Conservation (phyloP, 30 jellyfish, hydroid and myxozoan genomes). For the Turritopsis rubra region DNA sequence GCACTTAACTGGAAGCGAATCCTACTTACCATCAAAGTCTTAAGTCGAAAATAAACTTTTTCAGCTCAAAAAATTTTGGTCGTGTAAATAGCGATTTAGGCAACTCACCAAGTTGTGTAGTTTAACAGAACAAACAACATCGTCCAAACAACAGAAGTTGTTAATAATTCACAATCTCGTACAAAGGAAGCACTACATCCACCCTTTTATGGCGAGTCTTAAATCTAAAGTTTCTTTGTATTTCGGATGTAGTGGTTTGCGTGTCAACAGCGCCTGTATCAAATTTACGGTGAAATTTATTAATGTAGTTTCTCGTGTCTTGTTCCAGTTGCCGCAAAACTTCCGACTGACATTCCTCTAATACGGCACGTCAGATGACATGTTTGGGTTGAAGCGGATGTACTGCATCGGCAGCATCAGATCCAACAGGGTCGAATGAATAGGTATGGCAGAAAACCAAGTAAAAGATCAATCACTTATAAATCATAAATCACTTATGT, state of each 20-base stretch:
- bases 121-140: no score
- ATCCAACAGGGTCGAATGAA: constrained; percentile 49
- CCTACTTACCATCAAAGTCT: no score
- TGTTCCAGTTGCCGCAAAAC: constrained; percentile 44
- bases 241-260: constrained; percentile 25
- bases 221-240: constrained; percentile 25
- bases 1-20: no score
- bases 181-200: constrained; percentile 3
- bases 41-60: no score
- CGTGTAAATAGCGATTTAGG: no score
- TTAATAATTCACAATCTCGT: not conserved
- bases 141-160: not conserved
- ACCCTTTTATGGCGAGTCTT: constrained; percentile 31
- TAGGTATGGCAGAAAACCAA: constrained; percentile 48
- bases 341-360: constrained; percentile 64
- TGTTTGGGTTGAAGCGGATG: constrained; percentile 66
- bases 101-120: no score
- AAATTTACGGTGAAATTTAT: constrained; percentile 59
- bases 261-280: constrained; percentile 34
- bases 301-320: constrained; percentile 69
- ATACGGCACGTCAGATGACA: constrained; percentile 57
- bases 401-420: constrained; percentile 54
- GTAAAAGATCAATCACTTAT: constrained; percentile 65
- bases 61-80: no score
- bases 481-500: constrained; percentile 45